Base-by-base conservation (phyloP, 2,113 vertebrate species). In the Monopterus albus region DNA sequence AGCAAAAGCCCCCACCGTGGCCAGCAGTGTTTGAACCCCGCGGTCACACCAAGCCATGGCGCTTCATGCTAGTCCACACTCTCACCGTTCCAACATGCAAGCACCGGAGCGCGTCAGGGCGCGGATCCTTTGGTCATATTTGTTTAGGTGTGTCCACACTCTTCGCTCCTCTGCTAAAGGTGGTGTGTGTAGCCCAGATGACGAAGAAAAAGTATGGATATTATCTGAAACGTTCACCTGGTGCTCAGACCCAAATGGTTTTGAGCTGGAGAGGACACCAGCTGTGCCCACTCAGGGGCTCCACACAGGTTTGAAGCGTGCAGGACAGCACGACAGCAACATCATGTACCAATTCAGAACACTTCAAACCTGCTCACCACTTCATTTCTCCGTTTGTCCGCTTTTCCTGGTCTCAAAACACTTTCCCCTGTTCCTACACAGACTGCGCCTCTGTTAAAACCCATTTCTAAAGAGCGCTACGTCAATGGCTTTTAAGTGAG, bases 1-100 rank as follows among this genome's bases (percentile, higher is more conserved):
- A 61, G 96, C 94, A 85, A 98, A 99, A 91, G 97, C 97, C 66
- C 97, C 97, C 68, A 93, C 95, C 52, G 96, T 98, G 91, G 96
- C 95, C 92, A 98, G 93, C 88, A 98, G 93, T 94, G 96, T 95
- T 91, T 98, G 97, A 92, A 97, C 94, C 91, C 97, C 96, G 84
- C 96, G 96, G 91, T 99, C 93, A 90, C 89, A 92, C 92, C 92
- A 92, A 85, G 89, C 92, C 93, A 94, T 94, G 91, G 92, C 95
- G 95, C 95, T 91, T 96, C 96, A 97, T 97, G 92, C 89, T 93
- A 89, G 71, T 84, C 81, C 76, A 67, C 61, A 61, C 67, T 43
- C 55, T 63, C 79, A 70, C 60, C 55, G 64, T 53, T 86, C 76
- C 85, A 68, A 40, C 75, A 59, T 66, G 75, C 56, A 49, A 78